Base-by-base conservation (phyloP, 2,113 vertebrate species). In the Polyodon spathula region DNA sequence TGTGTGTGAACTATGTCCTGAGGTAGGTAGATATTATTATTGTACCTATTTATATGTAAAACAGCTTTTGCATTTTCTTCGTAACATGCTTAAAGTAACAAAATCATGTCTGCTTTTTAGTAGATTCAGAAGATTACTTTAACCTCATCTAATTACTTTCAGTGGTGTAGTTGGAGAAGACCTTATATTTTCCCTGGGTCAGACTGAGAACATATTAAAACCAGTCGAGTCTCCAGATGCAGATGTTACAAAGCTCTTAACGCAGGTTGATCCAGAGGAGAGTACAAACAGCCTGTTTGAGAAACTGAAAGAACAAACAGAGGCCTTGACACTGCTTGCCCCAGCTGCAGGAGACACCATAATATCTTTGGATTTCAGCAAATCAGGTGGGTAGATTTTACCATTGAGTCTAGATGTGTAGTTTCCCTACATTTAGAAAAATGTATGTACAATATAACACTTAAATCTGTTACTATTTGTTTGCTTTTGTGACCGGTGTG, bases 1-100 rank as follows among this genome's bases (percentile, higher is more conserved):
- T 99, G 54, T 99, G 96, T 50, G 90, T 99, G 63, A 99, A 99
- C 84, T 97, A 95, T 12, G 93, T 99, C 65, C 86, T 99, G 73
- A 98, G 95, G 95, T 98, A 84, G 78, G 74, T 11, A 46, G 14
- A 46, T 10, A 46, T 4, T 10, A 10, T 7, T 8, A 39, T 38
- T 11, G 1, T 37, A 1, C 40, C 4, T 40, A 8, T 58, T 56
- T 56, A 37, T 5, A 8, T 16, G 27, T 27, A 27, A 27, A 27
- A 27, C 27, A 27, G 27, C 17, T 57, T n/a, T 57, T 43, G 38
- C 14, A 43, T 6, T 52, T 27, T 37, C 44, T 44, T 5, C 40
- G 5, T 15, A 56, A 38, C 38, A 55, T 17, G 6, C 7, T 27
- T 7, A 54, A 10, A 1, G 38, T 52, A 27, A 55, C 52, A 3